Percentiles rank a stretch among this genome's conserved stretches.
Evolutionary conservation across 2,797 vertebrate genomes (phyloP).

Genomic region (Pipistrellus pipistrellus): DNA sequence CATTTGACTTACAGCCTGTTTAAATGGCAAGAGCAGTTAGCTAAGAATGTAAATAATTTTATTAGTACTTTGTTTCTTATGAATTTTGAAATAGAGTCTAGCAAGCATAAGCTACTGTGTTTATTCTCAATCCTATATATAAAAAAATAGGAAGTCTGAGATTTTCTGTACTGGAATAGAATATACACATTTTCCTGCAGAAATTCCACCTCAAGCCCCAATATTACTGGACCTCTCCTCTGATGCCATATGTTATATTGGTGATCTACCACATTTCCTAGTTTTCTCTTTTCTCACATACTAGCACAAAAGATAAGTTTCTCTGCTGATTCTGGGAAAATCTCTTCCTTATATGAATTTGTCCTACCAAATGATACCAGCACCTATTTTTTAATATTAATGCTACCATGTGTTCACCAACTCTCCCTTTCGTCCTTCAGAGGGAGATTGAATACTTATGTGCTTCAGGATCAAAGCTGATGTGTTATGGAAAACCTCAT

Average conservation of each 20-base stretch:
- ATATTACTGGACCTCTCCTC: neutral
- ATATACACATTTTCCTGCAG: neutral
- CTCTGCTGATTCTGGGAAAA: neutral
- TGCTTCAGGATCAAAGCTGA: neutral
- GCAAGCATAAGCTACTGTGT: neutral
- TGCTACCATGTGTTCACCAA: neutral
- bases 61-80: neutral
- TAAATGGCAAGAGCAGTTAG: slow-evolving; percentile 10
- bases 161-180: slow-evolving; percentile 8
- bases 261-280: neutral
- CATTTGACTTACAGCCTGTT: neutral
- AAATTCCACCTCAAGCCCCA: neutral
- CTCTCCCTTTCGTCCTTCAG: neutral
- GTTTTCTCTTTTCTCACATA: neutral
- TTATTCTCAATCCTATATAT: neutral
- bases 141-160: neutral
- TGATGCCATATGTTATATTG: neutral
- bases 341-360: neutral
- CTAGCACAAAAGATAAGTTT: neutral
- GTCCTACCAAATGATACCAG: neutral
- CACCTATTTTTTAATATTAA: neutral
- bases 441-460: neutral
- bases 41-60: neutral
- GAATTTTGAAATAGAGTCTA: neutral
- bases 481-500: neutral